phyloP scores from a whole-genome alignment of 2,888 invertebrate genomes.

The Hypomecis punctinalis region DNA sequence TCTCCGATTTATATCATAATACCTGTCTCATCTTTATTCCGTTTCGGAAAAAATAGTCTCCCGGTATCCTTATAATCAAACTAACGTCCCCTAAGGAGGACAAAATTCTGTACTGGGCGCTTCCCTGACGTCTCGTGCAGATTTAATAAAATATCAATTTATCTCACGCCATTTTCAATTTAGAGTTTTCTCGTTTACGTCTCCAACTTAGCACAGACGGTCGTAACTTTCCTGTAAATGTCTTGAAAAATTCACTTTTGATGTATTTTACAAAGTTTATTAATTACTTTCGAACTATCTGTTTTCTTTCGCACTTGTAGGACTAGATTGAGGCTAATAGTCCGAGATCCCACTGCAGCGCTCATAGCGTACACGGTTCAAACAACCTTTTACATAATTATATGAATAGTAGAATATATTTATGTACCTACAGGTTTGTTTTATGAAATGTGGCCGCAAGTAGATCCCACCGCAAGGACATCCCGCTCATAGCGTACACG shows the following conservation, averaged over 20 bases:
- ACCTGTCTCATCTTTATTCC: too few relatives aligned
- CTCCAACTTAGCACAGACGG: slow-evolving; percentile 19
- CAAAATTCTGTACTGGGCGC: slow-evolving; percentile 2
- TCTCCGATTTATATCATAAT: too few relatives aligned
- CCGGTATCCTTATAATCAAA: background rate
- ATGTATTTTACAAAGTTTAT: slow-evolving; percentile 8
- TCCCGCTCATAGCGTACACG: too few relatives aligned
- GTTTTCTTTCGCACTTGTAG: background rate
- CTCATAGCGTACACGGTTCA: too few relatives aligned
- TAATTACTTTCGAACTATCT: slow-evolving; percentile 2
- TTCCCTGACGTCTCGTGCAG: slow-evolving; percentile 18
- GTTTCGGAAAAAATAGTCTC: too few relatives aligned
- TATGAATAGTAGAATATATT: too few relatives aligned
- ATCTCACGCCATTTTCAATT: slow-evolving; percentile 34
- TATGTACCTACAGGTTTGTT: too few relatives aligned
- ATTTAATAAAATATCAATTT: slow-evolving; percentile 38
- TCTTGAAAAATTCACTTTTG: slow-evolving; percentile 1
- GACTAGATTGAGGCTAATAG: too few relatives aligned
- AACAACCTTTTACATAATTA: too few relatives aligned
- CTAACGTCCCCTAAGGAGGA: background rate
- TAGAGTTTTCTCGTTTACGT: slow-evolving; percentile 33
- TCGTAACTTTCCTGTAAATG: slow-evolving; percentile 65
- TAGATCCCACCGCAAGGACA: too few relatives aligned
- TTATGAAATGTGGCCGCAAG: too few relatives aligned
- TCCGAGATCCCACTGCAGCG: too few relatives aligned